Evolutionary conservation across 1,140 invertebrate genomes (phyloP).

Genomic region (Stegodyphus mimosarum): DNA sequence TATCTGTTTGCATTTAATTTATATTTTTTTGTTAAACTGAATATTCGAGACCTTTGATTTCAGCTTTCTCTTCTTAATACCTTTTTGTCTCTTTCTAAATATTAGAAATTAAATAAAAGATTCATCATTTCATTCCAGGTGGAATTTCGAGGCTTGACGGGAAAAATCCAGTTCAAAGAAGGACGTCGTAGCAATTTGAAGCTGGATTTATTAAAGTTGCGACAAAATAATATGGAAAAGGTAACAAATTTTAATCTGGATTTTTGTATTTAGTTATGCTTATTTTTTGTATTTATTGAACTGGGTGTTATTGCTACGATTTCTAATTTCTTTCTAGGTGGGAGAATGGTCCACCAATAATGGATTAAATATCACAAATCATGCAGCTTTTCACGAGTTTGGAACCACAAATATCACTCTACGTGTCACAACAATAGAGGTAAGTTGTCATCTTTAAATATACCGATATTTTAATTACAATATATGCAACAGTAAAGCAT

Average conservation of each 20-base stretch:
- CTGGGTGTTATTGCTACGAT: too few relatives aligned
- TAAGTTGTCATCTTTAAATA: slow-evolving; percentile 68
- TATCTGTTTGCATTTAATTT: too few relatives aligned
- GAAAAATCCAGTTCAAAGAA: slow-evolving; percentile 86
- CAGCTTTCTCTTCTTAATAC: too few relatives aligned
- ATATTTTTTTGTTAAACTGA: too few relatives aligned
- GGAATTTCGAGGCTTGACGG: slow-evolving; percentile 84
- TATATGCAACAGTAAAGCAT: too few relatives aligned
- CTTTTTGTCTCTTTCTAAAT: too few relatives aligned
- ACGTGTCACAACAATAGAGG: slow-evolving; percentile 87
- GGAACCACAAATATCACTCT: slow-evolving; percentile 87
- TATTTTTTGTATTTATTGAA: too few relatives aligned
- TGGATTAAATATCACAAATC: slow-evolving; percentile 85
- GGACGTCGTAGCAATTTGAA: slow-evolving; percentile 85
- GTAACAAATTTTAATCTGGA: slow-evolving; percentile 70
- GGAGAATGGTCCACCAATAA: slow-evolving; percentile 81
- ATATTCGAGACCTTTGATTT: too few relatives aligned
- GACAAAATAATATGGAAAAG: slow-evolving; percentile 77
- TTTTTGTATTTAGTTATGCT: too few relatives aligned
- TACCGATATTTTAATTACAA: too few relatives aligned
- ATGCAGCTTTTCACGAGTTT: slow-evolving; percentile 84
- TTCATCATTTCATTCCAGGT: slow-evolving; percentile 71
- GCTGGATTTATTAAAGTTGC: slow-evolving; percentile 85
- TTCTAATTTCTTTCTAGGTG: slow-evolving; percentile 69
- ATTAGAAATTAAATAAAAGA: too few relatives aligned